Evolutionary conservation across 2,113 vertebrate genomes (phyloP).

Genomic region (Actenoides hombroni): DNA sequence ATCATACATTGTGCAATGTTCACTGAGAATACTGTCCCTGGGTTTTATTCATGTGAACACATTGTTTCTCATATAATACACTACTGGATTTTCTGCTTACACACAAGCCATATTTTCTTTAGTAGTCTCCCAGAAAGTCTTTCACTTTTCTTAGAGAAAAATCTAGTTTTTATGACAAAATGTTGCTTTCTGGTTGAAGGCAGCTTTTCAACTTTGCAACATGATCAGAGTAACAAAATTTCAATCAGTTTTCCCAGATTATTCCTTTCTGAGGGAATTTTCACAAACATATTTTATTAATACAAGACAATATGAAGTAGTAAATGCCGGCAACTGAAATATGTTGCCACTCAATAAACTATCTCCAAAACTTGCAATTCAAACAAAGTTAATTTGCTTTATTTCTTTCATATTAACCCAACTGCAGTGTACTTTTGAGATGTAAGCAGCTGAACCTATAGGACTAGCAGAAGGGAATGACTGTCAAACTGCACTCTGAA

Average conservation of each 20-base stretch:
- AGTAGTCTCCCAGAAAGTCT: not conserved
- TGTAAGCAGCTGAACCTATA: not conserved
- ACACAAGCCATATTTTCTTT: not conserved
- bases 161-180: not conserved
- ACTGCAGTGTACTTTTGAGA: not conserved
- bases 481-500: not conserved
- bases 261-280: not conserved
- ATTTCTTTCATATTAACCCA: not conserved
- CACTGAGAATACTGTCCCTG: not conserved
- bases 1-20: not conserved
- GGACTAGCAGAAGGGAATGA: not conserved
- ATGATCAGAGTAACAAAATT: not conserved
- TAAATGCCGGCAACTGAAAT: not conserved
- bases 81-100: not conserved
- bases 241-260: not conserved
- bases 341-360: not conserved
- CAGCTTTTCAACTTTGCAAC: not conserved
- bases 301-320: not conserved
- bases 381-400: not conserved
- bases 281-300: not conserved
- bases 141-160: not conserved
- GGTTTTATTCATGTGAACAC: not conserved
- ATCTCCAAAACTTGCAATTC: not conserved
- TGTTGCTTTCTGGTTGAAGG: not conserved
- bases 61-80: not conserved